Conservation (phyloP, 2,113 vertebrate species). For the Microcebus murinus region DNA sequence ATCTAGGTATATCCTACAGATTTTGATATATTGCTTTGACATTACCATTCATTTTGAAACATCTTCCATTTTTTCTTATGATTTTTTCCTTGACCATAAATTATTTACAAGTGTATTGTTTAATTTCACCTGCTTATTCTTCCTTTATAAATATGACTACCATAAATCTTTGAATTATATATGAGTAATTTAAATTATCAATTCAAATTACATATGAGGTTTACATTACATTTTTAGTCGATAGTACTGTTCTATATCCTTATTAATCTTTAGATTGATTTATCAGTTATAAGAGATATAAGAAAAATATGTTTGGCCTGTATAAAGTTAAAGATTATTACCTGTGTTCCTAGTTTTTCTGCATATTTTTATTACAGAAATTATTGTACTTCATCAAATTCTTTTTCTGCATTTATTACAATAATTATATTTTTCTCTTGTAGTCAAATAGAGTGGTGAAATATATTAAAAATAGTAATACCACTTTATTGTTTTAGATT, state of each 20-base stretch:
- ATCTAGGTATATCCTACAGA: background rate
- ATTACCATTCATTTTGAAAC: background rate
- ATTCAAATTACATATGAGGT: background rate
- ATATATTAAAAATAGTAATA: background rate
- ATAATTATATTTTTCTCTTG: background rate
- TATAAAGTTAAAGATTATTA: background rate
- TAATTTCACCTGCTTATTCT: background rate
- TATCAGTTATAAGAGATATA: background rate
- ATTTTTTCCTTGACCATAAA: background rate
- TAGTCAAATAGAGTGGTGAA: background rate
- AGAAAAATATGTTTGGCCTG: background rate
- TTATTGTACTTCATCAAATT: background rate
- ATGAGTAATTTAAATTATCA: background rate
- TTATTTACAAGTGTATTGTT: background rate
- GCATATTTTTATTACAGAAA: constrained; percentile 14
- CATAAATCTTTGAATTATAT: background rate
- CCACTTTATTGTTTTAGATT: background rate
- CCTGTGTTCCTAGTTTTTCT: background rate
- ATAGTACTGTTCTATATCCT: background rate
- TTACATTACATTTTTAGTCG: background rate
- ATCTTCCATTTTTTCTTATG: background rate
- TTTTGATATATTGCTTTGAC: background rate
- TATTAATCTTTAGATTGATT: background rate
- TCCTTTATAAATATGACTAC: background rate
- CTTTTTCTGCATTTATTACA: background rate